Percentiles rank a stretch among this genome's conserved stretches.
Conservation (phyloP, 2,113 vertebrate species). For the Ammodytes dubius region DNA sequence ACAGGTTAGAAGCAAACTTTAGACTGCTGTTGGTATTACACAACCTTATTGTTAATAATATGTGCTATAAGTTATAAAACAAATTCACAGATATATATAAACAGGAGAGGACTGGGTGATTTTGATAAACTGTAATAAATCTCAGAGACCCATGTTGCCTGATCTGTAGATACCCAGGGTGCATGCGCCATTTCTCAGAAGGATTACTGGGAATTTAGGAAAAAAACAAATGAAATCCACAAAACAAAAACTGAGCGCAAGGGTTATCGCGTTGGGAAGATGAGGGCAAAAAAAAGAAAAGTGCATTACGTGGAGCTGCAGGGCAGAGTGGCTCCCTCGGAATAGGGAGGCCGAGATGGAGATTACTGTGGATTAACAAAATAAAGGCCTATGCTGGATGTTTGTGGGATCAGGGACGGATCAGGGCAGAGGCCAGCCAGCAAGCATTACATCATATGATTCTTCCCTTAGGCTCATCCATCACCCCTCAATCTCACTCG, state of each 20-base stretch:
- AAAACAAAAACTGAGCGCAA: not conserved
- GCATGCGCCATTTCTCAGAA: constrained; percentile 49
- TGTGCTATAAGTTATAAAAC: constrained; percentile 43
- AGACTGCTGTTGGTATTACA: constrained; percentile 14
- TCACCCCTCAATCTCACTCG: not conserved
- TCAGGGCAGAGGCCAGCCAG: constrained; percentile 54
- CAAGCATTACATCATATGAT: constrained; percentile 68
- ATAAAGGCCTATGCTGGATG: constrained; percentile 68
- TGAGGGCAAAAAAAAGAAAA: constrained; percentile 38
- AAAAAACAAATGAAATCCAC: constrained; percentile 18
- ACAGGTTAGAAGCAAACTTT: not conserved
- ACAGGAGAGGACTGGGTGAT: constrained; percentile 43
- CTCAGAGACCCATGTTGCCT: constrained; percentile 15
- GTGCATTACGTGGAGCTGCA: constrained; percentile 36
- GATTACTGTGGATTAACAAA: constrained; percentile 83
- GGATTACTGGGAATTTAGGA: constrained; percentile 51
- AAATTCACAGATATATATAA: constrained; percentile 36
- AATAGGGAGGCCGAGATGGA: constrained; percentile 46
- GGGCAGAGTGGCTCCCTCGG: constrained; percentile 30
- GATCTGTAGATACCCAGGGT: not conserved
- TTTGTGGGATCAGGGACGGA: constrained; percentile 72
- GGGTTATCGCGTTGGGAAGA: constrained; percentile 16
- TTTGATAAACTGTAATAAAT: constrained; percentile 40
- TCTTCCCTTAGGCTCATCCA: constrained; percentile 30
- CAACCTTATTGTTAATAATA: constrained; percentile 16